phyloP scores from a whole-genome alignment of 2,113 vertebrate species.

The Larimichthys polyactis region DNA sequence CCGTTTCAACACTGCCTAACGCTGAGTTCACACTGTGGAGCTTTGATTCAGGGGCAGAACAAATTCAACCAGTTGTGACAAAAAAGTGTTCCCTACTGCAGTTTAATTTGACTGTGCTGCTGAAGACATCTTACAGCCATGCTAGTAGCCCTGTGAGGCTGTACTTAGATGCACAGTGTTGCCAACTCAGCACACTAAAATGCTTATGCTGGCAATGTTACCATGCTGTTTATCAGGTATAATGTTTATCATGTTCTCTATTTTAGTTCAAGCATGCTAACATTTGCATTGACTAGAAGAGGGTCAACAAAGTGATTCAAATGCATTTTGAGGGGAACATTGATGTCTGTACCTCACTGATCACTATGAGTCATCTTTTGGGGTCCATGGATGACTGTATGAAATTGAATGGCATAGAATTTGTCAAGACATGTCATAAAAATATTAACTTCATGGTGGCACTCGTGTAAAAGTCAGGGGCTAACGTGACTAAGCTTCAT shows the following conservation, averaged over 20 bases:
- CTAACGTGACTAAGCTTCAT: not conserved
- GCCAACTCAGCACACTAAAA: not conserved
- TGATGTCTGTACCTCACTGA: not conserved
- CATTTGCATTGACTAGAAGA: too few species aligned
- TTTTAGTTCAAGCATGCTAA: not conserved
- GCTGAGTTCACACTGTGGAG: slow-evolving; percentile 18
- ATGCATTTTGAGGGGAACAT: not conserved
- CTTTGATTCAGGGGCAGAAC: slow-evolving; percentile 31
- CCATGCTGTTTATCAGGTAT: not conserved
- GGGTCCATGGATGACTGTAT: not conserved
- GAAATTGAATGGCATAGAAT: not conserved
- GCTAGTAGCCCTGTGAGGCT: not conserved
- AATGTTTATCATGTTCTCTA: not conserved
- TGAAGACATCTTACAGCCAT: not conserved
- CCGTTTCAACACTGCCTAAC: slow-evolving; percentile 32
- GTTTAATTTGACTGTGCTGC: not conserved
- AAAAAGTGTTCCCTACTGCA: slow-evolving; percentile 16
- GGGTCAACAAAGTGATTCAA: not conserved
- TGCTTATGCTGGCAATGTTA: not conserved
- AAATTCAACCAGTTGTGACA: slow-evolving; percentile 17
- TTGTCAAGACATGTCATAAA: not conserved
- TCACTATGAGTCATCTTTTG: not conserved
- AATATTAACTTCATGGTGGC: not conserved
- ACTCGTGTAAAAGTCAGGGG: not conserved
- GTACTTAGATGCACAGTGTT: not conserved